These are phyloP conservation scores for Trichogramma evanescens DNA, from an alignment of 2,888 invertebrate species.

Conservation along the genomic window DNA sequence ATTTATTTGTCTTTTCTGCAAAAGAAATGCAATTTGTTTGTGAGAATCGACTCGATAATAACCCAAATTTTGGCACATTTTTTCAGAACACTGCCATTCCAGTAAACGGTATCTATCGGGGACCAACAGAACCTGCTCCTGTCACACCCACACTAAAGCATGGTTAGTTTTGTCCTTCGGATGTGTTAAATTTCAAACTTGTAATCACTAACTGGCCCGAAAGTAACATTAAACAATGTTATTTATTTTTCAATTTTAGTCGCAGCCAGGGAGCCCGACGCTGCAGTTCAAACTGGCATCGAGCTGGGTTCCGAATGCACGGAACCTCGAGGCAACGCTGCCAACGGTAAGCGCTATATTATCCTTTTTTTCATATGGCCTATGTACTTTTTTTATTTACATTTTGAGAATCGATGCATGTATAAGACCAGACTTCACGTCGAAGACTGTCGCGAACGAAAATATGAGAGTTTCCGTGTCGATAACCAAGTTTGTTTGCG, in stretches of 20 bases:
- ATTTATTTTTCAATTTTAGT: slow-evolving; percentile 23
- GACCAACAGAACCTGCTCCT: slow-evolving; percentile 49
- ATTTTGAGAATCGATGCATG: too few relatives aligned
- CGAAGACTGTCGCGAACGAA: too few relatives aligned
- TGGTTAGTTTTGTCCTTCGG: slow-evolving; percentile 27
- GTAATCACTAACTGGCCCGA: not conserved
- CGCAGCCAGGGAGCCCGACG: slow-evolving; percentile 38
- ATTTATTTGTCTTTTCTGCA: too few relatives aligned
- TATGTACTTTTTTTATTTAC: too few relatives aligned
- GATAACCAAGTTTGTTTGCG: not conserved
- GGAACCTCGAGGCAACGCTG: slow-evolving; percentile 45
- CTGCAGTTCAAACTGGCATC: slow-evolving; percentile 53
- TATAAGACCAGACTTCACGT: too few relatives aligned
- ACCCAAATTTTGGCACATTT: slow-evolving; percentile 11
- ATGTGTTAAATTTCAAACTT: not conserved
- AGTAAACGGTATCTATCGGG: slow-evolving; percentile 80
- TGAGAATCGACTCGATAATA: too few relatives aligned
- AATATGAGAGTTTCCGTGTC: not conserved
- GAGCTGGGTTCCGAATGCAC: slow-evolving; percentile 61
- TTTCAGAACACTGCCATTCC: slow-evolving; percentile 83
- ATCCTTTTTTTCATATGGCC: not conserved
- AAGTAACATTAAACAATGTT: not conserved
- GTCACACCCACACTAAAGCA: slow-evolving; percentile 37
- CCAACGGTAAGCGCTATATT: slow-evolving; percentile 32
- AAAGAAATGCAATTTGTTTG: too few relatives aligned